Evolutionary conservation across 2,888 invertebrate species (phyloP), one percentile per base, ranked within the genome.

Genomic region (Leptopilina drosophilae): DNA sequence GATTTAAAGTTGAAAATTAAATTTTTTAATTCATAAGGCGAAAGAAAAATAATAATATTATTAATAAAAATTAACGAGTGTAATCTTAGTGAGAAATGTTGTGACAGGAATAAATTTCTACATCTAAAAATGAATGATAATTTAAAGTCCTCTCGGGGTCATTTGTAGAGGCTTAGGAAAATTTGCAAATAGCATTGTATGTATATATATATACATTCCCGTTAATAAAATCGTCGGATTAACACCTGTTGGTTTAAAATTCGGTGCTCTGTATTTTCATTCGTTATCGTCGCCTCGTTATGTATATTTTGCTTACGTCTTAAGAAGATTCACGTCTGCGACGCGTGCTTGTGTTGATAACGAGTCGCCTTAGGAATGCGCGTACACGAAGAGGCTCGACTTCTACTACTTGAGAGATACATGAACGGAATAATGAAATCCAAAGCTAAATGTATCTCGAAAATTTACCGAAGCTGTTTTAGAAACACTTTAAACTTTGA

Each of bases 341-440:
- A 73, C 40, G 33, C 73, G 73, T 73, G 73, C 73, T 73, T 73
- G 73, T 73, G 73, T 73, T 73, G 73, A 73, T 73, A 73, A 73
- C 73, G 56, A 73, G 40, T 40, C 56, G 73, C 73, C 26, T 33
- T 73, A 73, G 46, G 77, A 59, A 59, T 65, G 40, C 42, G 66
- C 56, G 33, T 67, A 42, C 62, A 59, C 53, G 40, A 67, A 67
- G 49, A 77, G 53, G 75, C 64, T 80, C 77, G 82, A 80, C 80
- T 77, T 82, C 65, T 82, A 65, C 77, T 77, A 78, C 77, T 78
- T 79, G 46, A 56, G 79, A 79, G 73, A 82, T 83, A 80, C 80
- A 80, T 79, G 79, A 80, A 42, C 26, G 53, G 82, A 82, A 83
- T 82, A 83, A 83, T 83, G 80, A 80, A 73, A 73, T 56, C 33